phyloP scores from a whole-genome alignment of 2,113 vertebrate species.

The Cephalopholis sonnerati region DNA sequence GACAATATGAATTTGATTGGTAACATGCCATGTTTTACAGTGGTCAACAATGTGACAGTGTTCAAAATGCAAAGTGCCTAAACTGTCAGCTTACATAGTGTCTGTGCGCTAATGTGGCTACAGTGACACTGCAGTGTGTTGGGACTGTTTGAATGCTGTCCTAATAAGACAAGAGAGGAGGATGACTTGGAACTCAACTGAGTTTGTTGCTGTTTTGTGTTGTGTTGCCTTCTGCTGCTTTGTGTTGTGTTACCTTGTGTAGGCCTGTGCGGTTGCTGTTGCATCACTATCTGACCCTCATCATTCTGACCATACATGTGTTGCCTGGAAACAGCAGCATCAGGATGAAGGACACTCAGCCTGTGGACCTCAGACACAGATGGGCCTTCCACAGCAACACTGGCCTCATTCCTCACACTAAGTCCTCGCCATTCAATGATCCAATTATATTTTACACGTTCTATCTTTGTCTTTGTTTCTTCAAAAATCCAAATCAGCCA shows the following conservation, averaged over 20 bases:
- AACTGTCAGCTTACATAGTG: not conserved
- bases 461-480: no score
- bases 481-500: no score
- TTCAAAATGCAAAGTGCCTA: not conserved
- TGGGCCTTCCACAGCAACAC: not conserved
- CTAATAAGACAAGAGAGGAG: not conserved
- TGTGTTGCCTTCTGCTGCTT: constrained; percentile 55
- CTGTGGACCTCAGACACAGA: constrained; percentile 6
- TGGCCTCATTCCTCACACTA: not conserved
- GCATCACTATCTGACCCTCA: constrained; percentile 26
- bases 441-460: not conserved
- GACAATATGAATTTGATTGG: not conserved
- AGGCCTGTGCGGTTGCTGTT: not conserved
- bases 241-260: not conserved
- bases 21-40: not conserved
- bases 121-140: not conserved
- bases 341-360: constrained; percentile 37
- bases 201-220: not conserved
- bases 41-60: not conserved
- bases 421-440: not conserved
- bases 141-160: not conserved
- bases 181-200: not conserved
- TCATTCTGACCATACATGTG: constrained; percentile 38
- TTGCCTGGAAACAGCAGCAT: constrained; percentile 76
- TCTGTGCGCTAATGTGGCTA: not conserved